These are phyloP conservation scores for Epistrophe eligans DNA, from an alignment of 2,888 invertebrate genomes.

Conservation along the genomic window DNA sequence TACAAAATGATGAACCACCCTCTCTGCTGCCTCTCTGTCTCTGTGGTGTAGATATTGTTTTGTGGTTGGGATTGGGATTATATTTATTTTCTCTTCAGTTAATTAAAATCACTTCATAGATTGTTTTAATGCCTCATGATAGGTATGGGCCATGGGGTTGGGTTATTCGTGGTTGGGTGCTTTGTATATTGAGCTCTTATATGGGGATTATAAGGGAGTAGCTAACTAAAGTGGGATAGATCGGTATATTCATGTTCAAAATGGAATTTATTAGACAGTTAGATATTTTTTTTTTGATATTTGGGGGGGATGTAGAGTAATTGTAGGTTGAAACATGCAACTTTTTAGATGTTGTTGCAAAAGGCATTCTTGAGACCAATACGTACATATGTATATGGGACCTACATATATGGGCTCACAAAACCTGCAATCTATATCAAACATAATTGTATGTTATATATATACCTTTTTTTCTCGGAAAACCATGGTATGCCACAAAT, in stretches of 20 bases:
- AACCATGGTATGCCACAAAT: too few relatives aligned
- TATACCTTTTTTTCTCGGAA: too few relatives aligned
- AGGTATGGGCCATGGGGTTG: too few relatives aligned
- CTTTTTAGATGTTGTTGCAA: too few relatives aligned
- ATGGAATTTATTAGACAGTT: not conserved
- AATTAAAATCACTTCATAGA: constrained; percentile 76
- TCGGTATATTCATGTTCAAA: not conserved
- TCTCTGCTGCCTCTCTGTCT: not conserved
- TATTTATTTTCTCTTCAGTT: constrained; percentile 73
- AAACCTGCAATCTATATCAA: too few relatives aligned
- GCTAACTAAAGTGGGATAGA: not conserved
- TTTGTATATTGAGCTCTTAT: constrained; percentile 8
- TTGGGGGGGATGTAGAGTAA: too few relatives aligned
- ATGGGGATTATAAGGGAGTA: not conserved
- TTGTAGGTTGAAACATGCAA: too few relatives aligned
- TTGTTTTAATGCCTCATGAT: constrained; percentile 61
- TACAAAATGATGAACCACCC: constrained; percentile 50
- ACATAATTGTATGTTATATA: too few relatives aligned
- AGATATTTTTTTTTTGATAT: too few relatives aligned
- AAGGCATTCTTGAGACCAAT: too few relatives aligned
- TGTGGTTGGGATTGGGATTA: constrained; percentile 42
- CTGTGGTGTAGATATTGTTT: not conserved
- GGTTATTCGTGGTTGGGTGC: not conserved
- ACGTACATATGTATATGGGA: too few relatives aligned
- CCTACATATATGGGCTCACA: too few relatives aligned